A percentile compares a stretch with the other conserved stretches of the same genome.
phyloP scores from a whole-genome alignment of 2,888 invertebrate species.

The Sinelater perroti region DNA sequence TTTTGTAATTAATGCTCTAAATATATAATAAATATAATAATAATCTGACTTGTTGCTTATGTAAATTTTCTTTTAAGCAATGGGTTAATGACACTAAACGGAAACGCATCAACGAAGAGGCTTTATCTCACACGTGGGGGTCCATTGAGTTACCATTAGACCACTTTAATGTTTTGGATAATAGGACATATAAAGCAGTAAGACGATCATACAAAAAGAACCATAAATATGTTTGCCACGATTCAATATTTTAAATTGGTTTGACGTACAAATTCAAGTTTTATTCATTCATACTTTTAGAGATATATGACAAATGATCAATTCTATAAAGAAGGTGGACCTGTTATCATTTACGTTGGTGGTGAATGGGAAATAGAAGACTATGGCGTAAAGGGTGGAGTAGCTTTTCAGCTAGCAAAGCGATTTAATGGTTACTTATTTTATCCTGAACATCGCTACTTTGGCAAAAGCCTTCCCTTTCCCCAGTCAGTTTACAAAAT shows the following conservation, averaged over 20 bases:
- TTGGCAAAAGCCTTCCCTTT: constrained; percentile 75
- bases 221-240: no score
- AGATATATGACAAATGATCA: constrained; percentile 65
- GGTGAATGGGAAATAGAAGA: constrained; percentile 77
- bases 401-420: constrained; percentile 69
- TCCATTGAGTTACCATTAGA: constrained; percentile 59
- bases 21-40: no score
- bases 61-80: no score
- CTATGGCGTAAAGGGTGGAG: constrained; percentile 67
- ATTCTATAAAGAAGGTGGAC: constrained; percentile 63
- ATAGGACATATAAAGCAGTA: constrained; percentile 65
- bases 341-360: constrained; percentile 74
- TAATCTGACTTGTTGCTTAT: no score
- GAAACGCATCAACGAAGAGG: constrained; percentile 17
- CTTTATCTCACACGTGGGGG: constrained; percentile 30
- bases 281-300: constrained; percentile 48
- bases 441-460: constrained; percentile 84
- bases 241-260: no score
- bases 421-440: constrained; percentile 70
- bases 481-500: not conserved
- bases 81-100: not conserved
- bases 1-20: no score
- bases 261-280: no score
- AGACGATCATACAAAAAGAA: no score
- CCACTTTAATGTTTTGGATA: constrained; percentile 65